Base-by-base conservation (phyloP, 2,888 invertebrate species). In the Liposcelis brunnea region DNA sequence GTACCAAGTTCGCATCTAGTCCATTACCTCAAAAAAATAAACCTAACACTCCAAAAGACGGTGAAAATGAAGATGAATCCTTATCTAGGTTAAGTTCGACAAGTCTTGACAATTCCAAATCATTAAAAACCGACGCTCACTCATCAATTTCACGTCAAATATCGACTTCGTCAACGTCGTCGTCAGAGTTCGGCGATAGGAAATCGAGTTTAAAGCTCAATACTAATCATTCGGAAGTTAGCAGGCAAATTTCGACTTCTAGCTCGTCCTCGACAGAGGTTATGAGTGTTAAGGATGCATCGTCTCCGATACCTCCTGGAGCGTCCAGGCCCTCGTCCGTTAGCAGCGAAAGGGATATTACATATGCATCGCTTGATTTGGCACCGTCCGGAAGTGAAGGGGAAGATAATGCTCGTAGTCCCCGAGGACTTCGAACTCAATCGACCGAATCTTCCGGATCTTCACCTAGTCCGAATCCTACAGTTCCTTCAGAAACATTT, bases 341-440 rank as follows among this genome's bases (percentile, higher is more conserved):
- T 14, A 58, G 58, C 48, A 57, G 61, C n/a, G 65, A 64, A 49
- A 60, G 63, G 45, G 68, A 68, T 16, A 26, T 45, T 37, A 40
- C 40, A 18, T 79, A 79, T 57, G 78, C 77, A 37, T 77, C 74
- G 53, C 63, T 78, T 50, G 78, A 78, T 59, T 60, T 78, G 50
- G 65, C 67, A 14, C 62, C 65, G 49, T 56, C 62, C 18, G 58
- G 58, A 32, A 36, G 54, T 51, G 44, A 54, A 55, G 34, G 59
- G 57, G 47, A 57, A 59, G 8, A 53, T 56, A 46, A 53, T 53
- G 42, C 48, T 51, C 3, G 55, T 55, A 50, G 53, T 21, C 51
- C 52, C 6, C 50, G 53, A 42, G 49, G 50, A 12, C 38, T 54
- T 40, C 50, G 50, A 47, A 48, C 53, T 36, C 52, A 57, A 43